Evolutionary conservation across 2,888 invertebrate genomes (phyloP).

Genomic region (Nomada fucata): DNA sequence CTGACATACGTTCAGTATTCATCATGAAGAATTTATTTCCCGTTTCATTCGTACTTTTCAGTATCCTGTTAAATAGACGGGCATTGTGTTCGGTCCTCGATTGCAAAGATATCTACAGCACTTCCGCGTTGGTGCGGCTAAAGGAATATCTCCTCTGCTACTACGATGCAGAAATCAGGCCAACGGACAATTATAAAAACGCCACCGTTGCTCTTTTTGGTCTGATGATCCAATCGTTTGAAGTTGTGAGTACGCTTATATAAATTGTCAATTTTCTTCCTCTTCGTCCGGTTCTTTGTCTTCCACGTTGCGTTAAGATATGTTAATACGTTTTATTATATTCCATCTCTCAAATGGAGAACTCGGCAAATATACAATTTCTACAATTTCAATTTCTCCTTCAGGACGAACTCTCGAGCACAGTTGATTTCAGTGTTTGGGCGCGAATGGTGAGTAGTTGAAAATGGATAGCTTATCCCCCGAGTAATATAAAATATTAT

Average conservation of each 20-base stretch:
- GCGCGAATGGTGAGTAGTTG: constrained; percentile 29
- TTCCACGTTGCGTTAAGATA: too few relatives aligned
- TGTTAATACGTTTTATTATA: not conserved
- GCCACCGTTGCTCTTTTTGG: constrained; percentile 85
- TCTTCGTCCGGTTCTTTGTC: too few relatives aligned
- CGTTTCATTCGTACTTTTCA: constrained; percentile 8
- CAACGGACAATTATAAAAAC: constrained; percentile 85
- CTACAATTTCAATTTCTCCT: not conserved
- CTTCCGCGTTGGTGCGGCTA: constrained; percentile 77
- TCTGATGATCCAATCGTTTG: constrained; percentile 86
- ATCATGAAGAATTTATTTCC: constrained; percentile 23
- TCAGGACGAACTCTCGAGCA: constrained; percentile 4
- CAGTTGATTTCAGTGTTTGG: constrained; percentile 2
- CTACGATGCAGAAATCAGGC: constrained; percentile 83
- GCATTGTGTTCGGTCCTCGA: not conserved
- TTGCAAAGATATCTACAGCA: constrained; percentile 71
- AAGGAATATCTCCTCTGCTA: constrained; percentile 86
- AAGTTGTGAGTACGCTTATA: constrained; percentile 73
- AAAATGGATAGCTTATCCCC: not conserved
- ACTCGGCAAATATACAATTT: not conserved
- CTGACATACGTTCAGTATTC: not conserved
- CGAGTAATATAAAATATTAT: not conserved
- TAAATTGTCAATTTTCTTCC: not conserved
- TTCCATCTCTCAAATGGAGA: not conserved
- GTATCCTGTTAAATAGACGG: not conserved